Evolutionary conservation across 2,888 invertebrate genomes (phyloP), one percentile per base, ranked within the genome.

Genomic region (Archips xylosteana): DNA sequence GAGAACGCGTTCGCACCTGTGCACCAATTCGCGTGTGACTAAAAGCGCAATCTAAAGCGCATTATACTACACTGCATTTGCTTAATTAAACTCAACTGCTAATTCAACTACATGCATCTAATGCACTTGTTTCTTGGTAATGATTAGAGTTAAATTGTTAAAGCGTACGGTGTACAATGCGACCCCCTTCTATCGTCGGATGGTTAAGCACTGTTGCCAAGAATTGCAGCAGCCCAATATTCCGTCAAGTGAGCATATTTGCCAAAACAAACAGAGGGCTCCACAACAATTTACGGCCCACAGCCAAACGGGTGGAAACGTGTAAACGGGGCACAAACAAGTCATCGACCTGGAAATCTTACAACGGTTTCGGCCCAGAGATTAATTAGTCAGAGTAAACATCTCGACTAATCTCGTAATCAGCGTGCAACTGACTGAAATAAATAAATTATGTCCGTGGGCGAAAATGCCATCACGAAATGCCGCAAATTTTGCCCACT

Each of bases 301-400:
- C 80, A 78, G 67, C 76, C 80, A 80, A 78, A 79, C 81, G 79
- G 83, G 82, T 83, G 80, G 82, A 84, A 86, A 83, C 83, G 82
- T 81, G 84, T 81, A 79, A 85, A 85, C 83, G 84, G 76, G 78
- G 82, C 85, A 83, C 80, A 81, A 85, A 81, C 83, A 82, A 86
- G 81, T 79, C 86, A 79, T 81, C 88, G 89, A 88, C 89, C 90
- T 88, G 87, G 87, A 91, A 91, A 89, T 85, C 84, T 88, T 82
- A 83, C 82, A 84, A 82, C 85, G 81, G 85, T 87, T 87, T 85
- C 82, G 80, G 83, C 79, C 82, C 82, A 83, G 87, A 90, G 88
- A 92, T 94, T 93, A 94, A 92, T 94, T 92, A 91, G 89, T 88
- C 81, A 82, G 78, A 80, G 85, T 85, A 87, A 91, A 90, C 88